Conservation (phyloP, 2,888 invertebrate species). For the Morinoia aosen region DNA sequence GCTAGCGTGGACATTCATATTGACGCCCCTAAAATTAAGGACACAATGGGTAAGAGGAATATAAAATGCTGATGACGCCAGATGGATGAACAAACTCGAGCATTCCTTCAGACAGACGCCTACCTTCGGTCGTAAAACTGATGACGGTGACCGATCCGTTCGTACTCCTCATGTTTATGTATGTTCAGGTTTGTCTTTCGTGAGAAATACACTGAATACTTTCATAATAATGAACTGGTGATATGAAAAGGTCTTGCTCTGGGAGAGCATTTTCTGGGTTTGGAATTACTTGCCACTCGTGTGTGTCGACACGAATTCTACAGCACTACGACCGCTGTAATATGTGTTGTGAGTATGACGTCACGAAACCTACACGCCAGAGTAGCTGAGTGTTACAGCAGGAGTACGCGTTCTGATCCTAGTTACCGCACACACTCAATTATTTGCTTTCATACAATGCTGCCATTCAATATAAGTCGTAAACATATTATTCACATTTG, state of each 20-base stretch:
- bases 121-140: constrained; percentile 1
- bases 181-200: background rate
- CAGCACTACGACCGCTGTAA: no score
- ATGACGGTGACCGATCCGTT: background rate
- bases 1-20: background rate
- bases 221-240: background rate
- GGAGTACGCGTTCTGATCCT: no score
- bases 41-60: background rate
- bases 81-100: constrained; percentile 16
- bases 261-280: no score
- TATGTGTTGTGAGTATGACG: no score
- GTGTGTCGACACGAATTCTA: no score
- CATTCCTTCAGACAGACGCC: constrained; percentile 13
- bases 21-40: constrained; percentile 41
- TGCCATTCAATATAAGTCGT: no score
- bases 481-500: no score
- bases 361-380: no score
- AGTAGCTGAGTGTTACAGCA: no score
- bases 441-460: no score
- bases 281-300: no score
- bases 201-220: background rate
- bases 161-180: background rate
- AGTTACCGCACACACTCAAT: no score
- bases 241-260: background rate
- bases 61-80: constrained; percentile 46